Conservation (phyloP, 2,888 invertebrate genomes). For the Aspidiotus rigidus region DNA sequence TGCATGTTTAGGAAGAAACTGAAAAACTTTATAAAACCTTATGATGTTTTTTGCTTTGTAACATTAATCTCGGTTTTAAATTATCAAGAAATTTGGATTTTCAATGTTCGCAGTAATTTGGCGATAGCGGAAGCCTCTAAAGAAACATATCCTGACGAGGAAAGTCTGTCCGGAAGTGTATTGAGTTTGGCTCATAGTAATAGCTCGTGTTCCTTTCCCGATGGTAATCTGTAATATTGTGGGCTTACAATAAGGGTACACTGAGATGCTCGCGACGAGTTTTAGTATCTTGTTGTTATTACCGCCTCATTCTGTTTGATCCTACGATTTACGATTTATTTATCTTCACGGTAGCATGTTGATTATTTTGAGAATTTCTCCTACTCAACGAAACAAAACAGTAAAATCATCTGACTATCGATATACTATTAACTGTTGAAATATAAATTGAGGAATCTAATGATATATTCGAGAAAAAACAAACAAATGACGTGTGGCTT, state of each 20-base stretch:
- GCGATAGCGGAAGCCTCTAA: conserved; percentile 85
- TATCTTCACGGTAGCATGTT: too few species aligned
- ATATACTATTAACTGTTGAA: too few species aligned
- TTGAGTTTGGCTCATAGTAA: conserved; percentile 89
- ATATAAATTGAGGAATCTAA: background rate
- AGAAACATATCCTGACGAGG: conserved; percentile 81
- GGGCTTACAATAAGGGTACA: conserved; percentile 20
- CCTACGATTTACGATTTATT: too few species aligned
- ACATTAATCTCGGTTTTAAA: too few species aligned
- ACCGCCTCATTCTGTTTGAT: conserved; percentile 15
- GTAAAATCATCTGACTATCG: too few species aligned
- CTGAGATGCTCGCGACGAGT: conserved; percentile 29
- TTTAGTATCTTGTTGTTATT: conserved; percentile 17
- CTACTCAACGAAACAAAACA: too few species aligned
- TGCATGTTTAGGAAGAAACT: too few species aligned
- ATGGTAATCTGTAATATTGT: conserved; percentile 57
- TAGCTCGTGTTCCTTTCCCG: conserved; percentile 84
- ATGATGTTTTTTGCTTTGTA: too few species aligned
- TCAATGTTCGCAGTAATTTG: conserved; percentile 56
- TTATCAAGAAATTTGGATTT: too few species aligned
- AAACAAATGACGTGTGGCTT: background rate
- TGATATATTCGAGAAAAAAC: background rate
- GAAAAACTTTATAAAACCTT: too few species aligned
- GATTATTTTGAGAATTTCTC: too few species aligned
- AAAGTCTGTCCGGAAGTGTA: conserved; percentile 89